These are phyloP conservation scores for Drosophila siamana DNA, from an alignment of 2,888 invertebrate genomes.

Conservation along the genomic window DNA sequence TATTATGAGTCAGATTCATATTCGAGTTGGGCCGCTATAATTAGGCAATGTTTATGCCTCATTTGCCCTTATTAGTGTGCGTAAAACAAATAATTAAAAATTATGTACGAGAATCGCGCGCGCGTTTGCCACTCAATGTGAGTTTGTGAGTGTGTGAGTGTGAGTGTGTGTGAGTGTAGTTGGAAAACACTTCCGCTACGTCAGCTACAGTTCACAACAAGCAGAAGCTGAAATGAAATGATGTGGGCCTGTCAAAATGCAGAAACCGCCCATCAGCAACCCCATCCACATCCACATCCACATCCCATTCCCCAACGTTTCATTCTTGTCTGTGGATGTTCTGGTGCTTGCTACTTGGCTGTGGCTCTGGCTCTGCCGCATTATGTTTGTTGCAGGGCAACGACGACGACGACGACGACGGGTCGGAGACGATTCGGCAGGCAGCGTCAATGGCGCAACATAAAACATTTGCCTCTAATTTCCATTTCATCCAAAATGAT, in stretches of 20 bases:
- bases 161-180: slow-evolving; percentile 6
- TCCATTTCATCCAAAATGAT: slow-evolving; percentile 72
- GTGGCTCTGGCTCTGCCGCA: slow-evolving; percentile 13
- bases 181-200: slow-evolving; percentile 75
- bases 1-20: slow-evolving; percentile 17
- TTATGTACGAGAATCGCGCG: slow-evolving; percentile 43
- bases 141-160: background rate
- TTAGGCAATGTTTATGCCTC: slow-evolving; percentile 78
- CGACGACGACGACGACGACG: slow-evolving; percentile 8
- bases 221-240: slow-evolving; percentile 72
- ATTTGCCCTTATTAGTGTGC: slow-evolving; percentile 78
- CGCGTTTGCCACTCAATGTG: slow-evolving; percentile 35
- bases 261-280: slow-evolving; percentile 38
- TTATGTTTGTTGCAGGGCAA: slow-evolving; percentile 13
- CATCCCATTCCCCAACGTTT: slow-evolving; percentile 18
- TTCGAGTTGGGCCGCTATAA: slow-evolving; percentile 52
- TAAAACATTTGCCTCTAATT: slow-evolving; percentile 79
- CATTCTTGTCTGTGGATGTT: slow-evolving; percentile 1
- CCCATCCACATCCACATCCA: background rate
- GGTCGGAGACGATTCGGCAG: slow-evolving; percentile 17
- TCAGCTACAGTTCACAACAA: slow-evolving; percentile 68
- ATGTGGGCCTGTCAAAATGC: slow-evolving; percentile 77
- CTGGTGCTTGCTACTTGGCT: background rate
- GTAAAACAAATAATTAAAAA: slow-evolving; percentile 76
- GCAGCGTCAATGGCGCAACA: slow-evolving; percentile 71